Evolutionary conservation across 2,113 vertebrate species (phyloP).

Genomic region (Nibea albiflora): DNA sequence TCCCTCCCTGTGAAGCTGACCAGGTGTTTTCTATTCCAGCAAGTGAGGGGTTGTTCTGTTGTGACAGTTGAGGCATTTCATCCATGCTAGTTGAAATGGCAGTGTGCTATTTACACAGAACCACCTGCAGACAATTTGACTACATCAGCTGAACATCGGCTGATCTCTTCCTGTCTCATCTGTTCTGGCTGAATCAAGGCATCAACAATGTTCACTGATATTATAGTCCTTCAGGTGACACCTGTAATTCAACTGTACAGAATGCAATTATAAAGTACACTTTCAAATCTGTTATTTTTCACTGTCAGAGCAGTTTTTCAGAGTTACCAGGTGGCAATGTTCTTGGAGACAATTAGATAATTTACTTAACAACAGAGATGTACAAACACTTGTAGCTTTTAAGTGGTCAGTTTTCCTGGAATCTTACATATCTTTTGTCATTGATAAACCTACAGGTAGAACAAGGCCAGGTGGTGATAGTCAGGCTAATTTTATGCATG

Average conservation of each 20-base stretch:
- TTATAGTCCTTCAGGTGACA: conserved; percentile 7
- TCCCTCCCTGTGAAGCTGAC: conserved; percentile 14
- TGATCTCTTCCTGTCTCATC: conserved; percentile 23
- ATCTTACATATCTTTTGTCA: neutral
- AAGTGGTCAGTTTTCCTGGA: neutral
- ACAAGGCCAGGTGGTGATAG: neutral
- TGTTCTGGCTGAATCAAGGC: neutral
- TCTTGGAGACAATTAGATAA: neutral
- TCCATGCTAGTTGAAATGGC: conserved; percentile 36
- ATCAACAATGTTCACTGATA: conserved; percentile 4
- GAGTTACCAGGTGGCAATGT: neutral
- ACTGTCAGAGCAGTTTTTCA: neutral
- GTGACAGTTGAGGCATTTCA: conserved; percentile 58
- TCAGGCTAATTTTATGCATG: neutral
- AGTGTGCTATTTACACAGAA: conserved; percentile 58
- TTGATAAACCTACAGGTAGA: neutral
- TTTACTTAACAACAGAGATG: neutral
- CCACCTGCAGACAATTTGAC: conserved; percentile 74
- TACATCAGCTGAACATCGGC: conserved; percentile 19
- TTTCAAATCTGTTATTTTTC: neutral
- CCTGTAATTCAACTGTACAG: neutral
- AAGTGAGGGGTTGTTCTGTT: conserved; percentile 59
- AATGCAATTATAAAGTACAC: neutral
- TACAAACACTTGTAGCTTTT: neutral
- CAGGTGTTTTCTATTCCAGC: conserved; percentile 70